phyloP scores from a whole-genome alignment of 2,888 invertebrate genomes.

The Tolmerus cingulatus region DNA sequence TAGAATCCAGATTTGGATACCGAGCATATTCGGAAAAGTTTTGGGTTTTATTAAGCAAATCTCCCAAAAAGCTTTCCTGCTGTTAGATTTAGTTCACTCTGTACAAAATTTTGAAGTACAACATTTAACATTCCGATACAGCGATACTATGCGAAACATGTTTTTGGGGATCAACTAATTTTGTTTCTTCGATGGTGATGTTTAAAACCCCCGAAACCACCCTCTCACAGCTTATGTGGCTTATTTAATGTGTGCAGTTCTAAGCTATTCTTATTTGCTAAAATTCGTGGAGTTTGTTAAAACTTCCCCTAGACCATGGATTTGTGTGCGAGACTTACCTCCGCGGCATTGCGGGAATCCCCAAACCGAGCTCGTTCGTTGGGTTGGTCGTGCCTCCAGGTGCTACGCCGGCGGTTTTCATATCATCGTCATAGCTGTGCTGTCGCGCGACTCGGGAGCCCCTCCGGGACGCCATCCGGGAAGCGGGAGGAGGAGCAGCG shows the following conservation, averaged over 20 bases:
- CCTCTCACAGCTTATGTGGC: neutral
- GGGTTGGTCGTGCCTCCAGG: conserved; percentile 55
- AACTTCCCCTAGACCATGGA: neutral
- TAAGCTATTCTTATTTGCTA: too few relatives aligned
- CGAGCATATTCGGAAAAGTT: too few relatives aligned
- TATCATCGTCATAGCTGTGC: conserved; percentile 86
- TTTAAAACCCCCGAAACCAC: neutral
- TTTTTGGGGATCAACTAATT: too few relatives aligned
- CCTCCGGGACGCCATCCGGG: conserved; percentile 66
- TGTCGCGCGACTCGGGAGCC: conserved; percentile 75
- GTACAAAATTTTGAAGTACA: too few relatives aligned
- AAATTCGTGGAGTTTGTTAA: neutral
- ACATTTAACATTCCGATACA: too few relatives aligned
- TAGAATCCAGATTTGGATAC: too few relatives aligned
- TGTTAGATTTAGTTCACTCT: too few relatives aligned
- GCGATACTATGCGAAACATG: too few relatives aligned
- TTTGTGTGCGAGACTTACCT: conserved; percentile 61
- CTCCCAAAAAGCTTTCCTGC: too few relatives aligned
- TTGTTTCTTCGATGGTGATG: too few relatives aligned
- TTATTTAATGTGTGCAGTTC: too few relatives aligned
- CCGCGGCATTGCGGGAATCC: conserved; percentile 78
- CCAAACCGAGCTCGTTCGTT: conserved; percentile 67
- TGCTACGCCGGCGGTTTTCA: conserved; percentile 61
- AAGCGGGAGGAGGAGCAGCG: conserved; percentile 56
- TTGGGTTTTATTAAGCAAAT: too few relatives aligned